Evolutionary conservation across 1,140 invertebrate genomes (phyloP).

Genomic region (Caenorhabditis inopinata): DNA sequence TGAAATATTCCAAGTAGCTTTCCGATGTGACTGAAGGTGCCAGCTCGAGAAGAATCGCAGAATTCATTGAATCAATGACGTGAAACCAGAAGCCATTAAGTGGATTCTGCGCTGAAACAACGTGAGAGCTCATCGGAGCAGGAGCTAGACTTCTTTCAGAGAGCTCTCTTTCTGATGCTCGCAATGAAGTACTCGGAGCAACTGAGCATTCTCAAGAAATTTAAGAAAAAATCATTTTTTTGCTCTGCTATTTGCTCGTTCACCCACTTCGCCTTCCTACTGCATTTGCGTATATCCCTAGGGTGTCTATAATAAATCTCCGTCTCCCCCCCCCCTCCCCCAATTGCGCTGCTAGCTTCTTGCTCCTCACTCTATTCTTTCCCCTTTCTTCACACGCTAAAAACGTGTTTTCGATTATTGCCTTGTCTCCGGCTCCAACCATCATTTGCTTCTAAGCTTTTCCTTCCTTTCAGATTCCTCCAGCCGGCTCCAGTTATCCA

Average conservation of each 20-base stretch:
- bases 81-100: too few relatives aligned
- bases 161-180: too few relatives aligned
- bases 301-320: constrained; percentile 20
- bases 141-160: too few relatives aligned
- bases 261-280: not conserved
- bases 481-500: not conserved
- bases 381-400: not conserved
- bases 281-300: not conserved
- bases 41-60: too few relatives aligned
- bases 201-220: too few relatives aligned
- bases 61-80: too few relatives aligned
- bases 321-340: not conserved
- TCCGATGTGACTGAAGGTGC: too few relatives aligned
- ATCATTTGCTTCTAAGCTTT: not conserved
- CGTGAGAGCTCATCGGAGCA: too few relatives aligned
- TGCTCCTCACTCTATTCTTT: not conserved
- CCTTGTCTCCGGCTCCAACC: constrained; percentile 11
- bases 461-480: not conserved
- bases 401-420: constrained; percentile 33
- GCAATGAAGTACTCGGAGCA: too few relatives aligned
- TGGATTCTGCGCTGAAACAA: too few relatives aligned
- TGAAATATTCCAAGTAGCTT: too few relatives aligned
- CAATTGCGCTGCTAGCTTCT: not conserved
- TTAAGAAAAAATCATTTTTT: too few relatives aligned
- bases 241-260: not conserved